Base-by-base conservation (phyloP, 2,888 invertebrate genomes). In the Aphidius colemani region DNA sequence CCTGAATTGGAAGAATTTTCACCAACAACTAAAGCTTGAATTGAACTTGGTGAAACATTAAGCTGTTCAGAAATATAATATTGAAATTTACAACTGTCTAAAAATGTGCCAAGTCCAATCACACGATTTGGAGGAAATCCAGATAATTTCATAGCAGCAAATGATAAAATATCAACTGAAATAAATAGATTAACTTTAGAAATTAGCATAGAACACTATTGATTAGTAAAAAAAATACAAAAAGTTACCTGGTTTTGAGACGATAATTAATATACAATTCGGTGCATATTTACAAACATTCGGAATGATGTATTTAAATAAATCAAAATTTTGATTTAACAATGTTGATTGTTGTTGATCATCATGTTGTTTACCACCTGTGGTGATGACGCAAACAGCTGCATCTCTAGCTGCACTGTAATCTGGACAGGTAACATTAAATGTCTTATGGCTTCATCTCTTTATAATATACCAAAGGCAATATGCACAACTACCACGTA, bases 231-330 rank as follows among this genome's bases (percentile, higher is more conserved):
- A 44, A 45, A 56, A 56, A 43, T 41, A n/a, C n/a, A 57, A 39
- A 39, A 30, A 40, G 13, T 63, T 67, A 79, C 80, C 80, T 67
- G 78, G 79, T 41, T 67, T 71, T 3, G 74, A 74, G 6, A 76
- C 72, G 59, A 81, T 73, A 50, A 79, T 64, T 41, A 89, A 81
- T 65, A 88, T 83, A 49, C 87, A 83, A 72, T 88, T 82, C 4
- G 88, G 88, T 63, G 87, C 88, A 74, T 85, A 82, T 72, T 86
- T 82, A 62, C 88, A 85, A 50, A 90, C 77, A 61, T 85, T 78
- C 2, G 88, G 88, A 65, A 89, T 84, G 67, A 87, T 84, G n/a
- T 76, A 75, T 74, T 85, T 85, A 72, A 88, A 87, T 67, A 88
- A 86, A 53, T 85, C 84, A 8, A 86, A 84, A 78, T 88, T 89